Percentiles rank a stretch among this genome's conserved stretches.
phyloP scores from a whole-genome alignment of 2,113 vertebrate species.

The Cololabis saira region DNA sequence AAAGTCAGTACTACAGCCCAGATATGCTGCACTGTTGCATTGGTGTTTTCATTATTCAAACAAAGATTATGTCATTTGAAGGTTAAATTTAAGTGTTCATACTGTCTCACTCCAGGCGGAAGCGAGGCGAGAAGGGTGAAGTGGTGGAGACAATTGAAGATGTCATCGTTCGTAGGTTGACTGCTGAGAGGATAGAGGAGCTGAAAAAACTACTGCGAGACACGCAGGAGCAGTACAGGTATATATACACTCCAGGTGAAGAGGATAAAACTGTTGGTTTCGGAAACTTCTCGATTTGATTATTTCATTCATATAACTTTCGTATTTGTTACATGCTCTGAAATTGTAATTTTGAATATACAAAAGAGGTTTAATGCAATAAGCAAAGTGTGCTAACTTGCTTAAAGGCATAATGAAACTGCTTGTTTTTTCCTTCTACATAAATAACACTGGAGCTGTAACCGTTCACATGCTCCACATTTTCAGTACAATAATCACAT shows the following conservation, averaged over 20 bases:
- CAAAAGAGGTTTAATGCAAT: no score
- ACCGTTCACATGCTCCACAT: no score
- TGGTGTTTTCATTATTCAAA: not conserved
- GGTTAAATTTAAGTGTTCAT: not conserved
- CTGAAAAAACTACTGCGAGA: conserved; percentile 95
- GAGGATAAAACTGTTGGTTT: not conserved
- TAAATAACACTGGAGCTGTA: no score
- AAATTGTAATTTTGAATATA: no score
- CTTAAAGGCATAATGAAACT: no score
- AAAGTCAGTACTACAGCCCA: conserved; percentile 85
- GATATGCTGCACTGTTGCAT: not conserved
- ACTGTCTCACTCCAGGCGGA: conserved; percentile 82
- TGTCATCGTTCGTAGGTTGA: conserved; percentile 95
- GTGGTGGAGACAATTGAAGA: conserved; percentile 99
- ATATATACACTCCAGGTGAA: not conserved
- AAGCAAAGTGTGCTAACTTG: no score
- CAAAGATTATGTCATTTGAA: not conserved
- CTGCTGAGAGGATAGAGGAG: conserved; percentile 95
- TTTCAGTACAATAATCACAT: no score
- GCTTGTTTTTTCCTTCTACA: no score
- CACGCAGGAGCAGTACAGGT: conserved; percentile 98
- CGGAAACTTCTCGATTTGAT: no score
- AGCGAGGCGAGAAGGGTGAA: conserved; percentile 97
- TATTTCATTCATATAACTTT: not conserved
- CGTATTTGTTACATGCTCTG: no score